Percentiles rank a stretch among this genome's conserved stretches.
phyloP scores from a whole-genome alignment of 2,797 vertebrate genomes.

The Bradypodion pumilum region DNA sequence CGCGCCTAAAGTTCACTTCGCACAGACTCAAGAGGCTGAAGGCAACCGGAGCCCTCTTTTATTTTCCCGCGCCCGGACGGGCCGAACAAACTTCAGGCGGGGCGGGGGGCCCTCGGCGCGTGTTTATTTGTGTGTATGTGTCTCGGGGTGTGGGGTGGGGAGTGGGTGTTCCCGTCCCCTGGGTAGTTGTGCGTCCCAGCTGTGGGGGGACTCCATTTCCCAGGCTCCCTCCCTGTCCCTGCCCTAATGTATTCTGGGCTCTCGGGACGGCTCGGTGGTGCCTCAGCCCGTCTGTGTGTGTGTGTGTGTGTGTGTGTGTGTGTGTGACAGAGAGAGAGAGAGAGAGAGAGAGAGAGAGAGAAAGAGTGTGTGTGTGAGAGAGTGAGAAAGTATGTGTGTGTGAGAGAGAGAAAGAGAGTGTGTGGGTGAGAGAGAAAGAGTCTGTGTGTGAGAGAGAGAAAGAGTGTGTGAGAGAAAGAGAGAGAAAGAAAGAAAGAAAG shows the following conservation, averaged over 20 bases:
- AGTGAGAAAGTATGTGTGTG: too few species aligned
- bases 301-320: conserved; percentile 48
- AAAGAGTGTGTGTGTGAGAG: conserved; percentile 56
- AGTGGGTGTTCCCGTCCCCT: conserved; percentile 5
- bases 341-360: conserved; percentile 59
- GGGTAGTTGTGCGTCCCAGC: conserved; percentile 59
- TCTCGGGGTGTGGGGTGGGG: too few species aligned
- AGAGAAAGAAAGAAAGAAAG: conserved; percentile 54
- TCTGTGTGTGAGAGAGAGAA: conserved; percentile 53
- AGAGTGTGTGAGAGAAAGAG: conserved; percentile 59
- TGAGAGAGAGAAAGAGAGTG: too few species aligned
- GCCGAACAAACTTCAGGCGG: conserved; percentile 3
- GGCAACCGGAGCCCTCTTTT: not conserved
- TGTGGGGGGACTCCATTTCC: conserved; percentile 93
- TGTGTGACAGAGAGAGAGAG: too few species aligned
- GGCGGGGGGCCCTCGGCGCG: not conserved
- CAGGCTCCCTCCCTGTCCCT: conserved; percentile 87
- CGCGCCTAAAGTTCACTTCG: not conserved
- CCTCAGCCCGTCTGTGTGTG: conserved; percentile 64
- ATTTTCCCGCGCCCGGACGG: not conserved
- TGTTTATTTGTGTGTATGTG: not conserved
- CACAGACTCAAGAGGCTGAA: not conserved
- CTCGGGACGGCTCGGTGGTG: conserved; percentile 70
- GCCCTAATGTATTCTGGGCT: conserved; percentile 84
- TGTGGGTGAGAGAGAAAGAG: too few species aligned